Evolutionary conservation across 1,140 invertebrate species (phyloP).

Genomic region (Vanessa atalanta): DNA sequence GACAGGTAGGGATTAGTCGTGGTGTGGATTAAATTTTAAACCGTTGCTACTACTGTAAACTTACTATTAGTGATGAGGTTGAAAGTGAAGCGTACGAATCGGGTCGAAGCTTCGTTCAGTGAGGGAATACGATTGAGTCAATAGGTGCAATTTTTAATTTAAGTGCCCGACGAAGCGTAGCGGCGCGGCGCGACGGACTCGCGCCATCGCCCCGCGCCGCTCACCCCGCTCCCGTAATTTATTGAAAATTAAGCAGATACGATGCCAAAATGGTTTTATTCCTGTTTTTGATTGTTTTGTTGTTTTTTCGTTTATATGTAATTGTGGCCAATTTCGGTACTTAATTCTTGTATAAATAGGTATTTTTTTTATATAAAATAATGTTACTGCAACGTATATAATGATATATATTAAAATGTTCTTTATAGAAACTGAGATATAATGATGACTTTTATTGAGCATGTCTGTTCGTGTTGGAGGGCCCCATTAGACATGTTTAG

Average conservation of each 20-base stretch:
- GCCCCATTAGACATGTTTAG: constrained; percentile 33
- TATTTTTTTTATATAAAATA: constrained; percentile 78
- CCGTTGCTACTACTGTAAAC: constrained; percentile 76
- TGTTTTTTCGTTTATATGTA: constrained; percentile 79
- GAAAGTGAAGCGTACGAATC: constrained; percentile 70
- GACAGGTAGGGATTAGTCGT: constrained; percentile 58
- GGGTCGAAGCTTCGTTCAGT: constrained; percentile 70
- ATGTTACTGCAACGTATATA: constrained; percentile 77
- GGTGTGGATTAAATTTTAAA: constrained; percentile 74
- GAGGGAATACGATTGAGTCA: constrained; percentile 73
- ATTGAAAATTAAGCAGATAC: constrained; percentile 75
- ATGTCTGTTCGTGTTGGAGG: constrained; percentile 40
- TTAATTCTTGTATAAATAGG: constrained; percentile 77
- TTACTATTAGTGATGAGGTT: constrained; percentile 68
- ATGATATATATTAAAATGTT: constrained; percentile 76
- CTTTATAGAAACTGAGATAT: constrained; percentile 73
- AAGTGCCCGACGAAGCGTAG: constrained; percentile 55
- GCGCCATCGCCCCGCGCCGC: constrained; percentile 38
- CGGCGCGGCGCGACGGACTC: constrained; percentile 33
- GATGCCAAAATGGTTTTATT: constrained; percentile 80
- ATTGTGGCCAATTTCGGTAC: constrained; percentile 78
- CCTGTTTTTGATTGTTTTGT: constrained; percentile 80
- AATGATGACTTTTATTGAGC: constrained; percentile 65
- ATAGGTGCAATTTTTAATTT: constrained; percentile 78
- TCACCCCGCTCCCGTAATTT: constrained; percentile 66